These are phyloP conservation scores for Patella caerulea DNA, from an alignment of 2,888 invertebrate species.

Conservation along the genomic window DNA sequence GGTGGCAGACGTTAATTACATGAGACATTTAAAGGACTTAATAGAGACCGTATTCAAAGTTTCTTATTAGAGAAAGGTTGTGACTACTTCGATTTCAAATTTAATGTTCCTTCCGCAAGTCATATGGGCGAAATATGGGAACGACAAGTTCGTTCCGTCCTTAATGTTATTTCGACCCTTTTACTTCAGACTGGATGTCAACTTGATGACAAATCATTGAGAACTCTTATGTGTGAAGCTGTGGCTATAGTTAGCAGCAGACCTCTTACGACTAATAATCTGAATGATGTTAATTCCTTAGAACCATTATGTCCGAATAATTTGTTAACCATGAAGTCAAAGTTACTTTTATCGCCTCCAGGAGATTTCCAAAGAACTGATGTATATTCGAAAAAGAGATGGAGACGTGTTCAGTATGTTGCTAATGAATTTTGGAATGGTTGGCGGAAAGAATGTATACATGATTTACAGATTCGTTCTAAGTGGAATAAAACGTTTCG, in stretches of 20 bases:
- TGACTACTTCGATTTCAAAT: too few species aligned
- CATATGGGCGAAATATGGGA: conserved; percentile 14
- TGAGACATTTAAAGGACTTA: too few species aligned
- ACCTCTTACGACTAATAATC: conserved; percentile 33
- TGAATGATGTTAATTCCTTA: conserved; percentile 32
- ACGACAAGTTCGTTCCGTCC: conserved; percentile 22
- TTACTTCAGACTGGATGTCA: conserved; percentile 16
- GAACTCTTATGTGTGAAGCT: conserved; percentile 38
- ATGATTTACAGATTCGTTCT: conserved; percentile 3
- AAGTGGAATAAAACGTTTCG: conserved; percentile 11
- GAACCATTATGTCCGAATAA: conserved; percentile 43
- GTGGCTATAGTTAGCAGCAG: conserved; percentile 38
- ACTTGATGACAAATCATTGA: conserved; percentile 34
- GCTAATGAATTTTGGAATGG: conserved; percentile 21
- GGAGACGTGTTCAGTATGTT: conserved; percentile 19
- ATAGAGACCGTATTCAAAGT: too few species aligned
- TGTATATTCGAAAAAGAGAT: conserved; percentile 9
- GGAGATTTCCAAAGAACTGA: conserved; percentile 16
- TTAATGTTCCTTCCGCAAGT: too few species aligned
- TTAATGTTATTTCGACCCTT: too few species aligned
- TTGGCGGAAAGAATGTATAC: conserved; percentile 23
- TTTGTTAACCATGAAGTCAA: conserved; percentile 38
- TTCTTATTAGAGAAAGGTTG: too few species aligned
- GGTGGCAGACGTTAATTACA: conserved; percentile 31
- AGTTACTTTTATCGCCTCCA: conserved; percentile 15